Percentiles rank a stretch among this genome's conserved stretches.
Conservation (phyloP, 2,797 vertebrate species). For the Bufotes viridis region DNA sequence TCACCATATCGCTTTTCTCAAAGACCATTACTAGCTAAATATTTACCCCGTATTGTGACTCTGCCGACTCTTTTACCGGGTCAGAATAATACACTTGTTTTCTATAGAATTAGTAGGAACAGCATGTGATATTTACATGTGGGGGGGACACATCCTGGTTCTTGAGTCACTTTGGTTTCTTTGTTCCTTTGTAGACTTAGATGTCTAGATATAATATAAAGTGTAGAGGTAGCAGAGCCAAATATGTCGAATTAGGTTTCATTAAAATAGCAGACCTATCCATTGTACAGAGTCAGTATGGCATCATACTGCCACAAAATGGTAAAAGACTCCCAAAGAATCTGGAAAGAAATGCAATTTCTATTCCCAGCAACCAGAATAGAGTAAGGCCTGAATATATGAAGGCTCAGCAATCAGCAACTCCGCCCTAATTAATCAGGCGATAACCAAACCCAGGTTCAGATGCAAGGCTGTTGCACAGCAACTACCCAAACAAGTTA, state of each 20-base stretch:
- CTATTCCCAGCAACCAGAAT: no score
- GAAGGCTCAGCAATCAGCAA: no score
- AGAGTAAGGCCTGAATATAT: no score
- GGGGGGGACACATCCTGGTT: background rate
- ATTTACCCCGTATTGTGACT: slow-evolving; percentile 48
- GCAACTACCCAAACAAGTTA: no score
- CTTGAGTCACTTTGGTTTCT: background rate
- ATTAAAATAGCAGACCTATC: background rate
- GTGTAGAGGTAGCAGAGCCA: background rate
- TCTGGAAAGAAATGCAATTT: no score
- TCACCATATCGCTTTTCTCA: slow-evolving; percentile 37
- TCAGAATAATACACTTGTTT: slow-evolving; percentile 23
- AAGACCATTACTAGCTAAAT: slow-evolving; percentile 44
- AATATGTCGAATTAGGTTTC: background rate
- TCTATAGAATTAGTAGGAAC: slow-evolving; percentile 12
- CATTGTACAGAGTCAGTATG: background rate
- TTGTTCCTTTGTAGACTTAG: background rate
- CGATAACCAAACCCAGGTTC: no score
- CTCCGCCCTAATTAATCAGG: no score
- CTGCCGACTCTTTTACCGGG: slow-evolving; percentile 7
- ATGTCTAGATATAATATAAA: background rate
- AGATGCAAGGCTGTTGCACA: no score
- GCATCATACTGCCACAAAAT: no score
- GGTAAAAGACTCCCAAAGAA: no score
- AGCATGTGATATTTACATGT: background rate